Conservation (phyloP, 2,888 invertebrate species). For the Micoletzkya japonica region DNA sequence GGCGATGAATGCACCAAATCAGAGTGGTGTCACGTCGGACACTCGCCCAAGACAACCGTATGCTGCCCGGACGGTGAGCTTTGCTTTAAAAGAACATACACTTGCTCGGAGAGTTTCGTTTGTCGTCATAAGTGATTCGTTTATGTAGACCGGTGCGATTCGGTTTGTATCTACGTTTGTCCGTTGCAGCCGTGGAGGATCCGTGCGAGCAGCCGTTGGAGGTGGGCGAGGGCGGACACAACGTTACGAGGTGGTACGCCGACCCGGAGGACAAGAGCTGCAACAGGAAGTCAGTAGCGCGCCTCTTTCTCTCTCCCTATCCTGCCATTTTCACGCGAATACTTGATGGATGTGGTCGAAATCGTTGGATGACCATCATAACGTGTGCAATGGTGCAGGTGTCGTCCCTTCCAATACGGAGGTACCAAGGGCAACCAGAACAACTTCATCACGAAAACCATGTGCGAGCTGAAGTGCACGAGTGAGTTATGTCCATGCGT, state of each 20-base stretch:
- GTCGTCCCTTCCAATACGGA: slow-evolving; percentile 59
- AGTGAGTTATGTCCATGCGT: slow-evolving; percentile 29
- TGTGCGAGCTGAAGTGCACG: slow-evolving; percentile 55
- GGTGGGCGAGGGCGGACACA: slow-evolving; percentile 53
- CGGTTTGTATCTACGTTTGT: not conserved
- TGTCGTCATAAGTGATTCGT: not conserved
- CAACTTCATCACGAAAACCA: slow-evolving; percentile 58
- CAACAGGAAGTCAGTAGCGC: slow-evolving; percentile 33
- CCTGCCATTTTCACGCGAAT: not conserved
- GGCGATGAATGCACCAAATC: slow-evolving; percentile 43
- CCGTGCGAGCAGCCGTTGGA: slow-evolving; percentile 55
- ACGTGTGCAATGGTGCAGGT: slow-evolving; percentile 29
- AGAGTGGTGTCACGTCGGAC: slow-evolving; percentile 62
- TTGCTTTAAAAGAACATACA: not conserved
- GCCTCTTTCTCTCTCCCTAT: not conserved
- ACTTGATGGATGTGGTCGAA: not conserved
- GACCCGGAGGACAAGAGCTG: slow-evolving; percentile 57
- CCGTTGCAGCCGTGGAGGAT: slow-evolving; percentile 44
- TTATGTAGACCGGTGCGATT: not conserved
- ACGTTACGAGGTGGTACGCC: slow-evolving; percentile 59
- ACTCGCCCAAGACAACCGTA: slow-evolving; percentile 47
- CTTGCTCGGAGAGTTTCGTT: not conserved
- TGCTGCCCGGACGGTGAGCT: slow-evolving; percentile 55
- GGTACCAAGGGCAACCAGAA: slow-evolving; percentile 62
- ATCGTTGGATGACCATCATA: not conserved